These are phyloP conservation scores for Periphyllus acericola DNA, from an alignment of 2,888 invertebrate genomes.

Conservation along the genomic window DNA sequence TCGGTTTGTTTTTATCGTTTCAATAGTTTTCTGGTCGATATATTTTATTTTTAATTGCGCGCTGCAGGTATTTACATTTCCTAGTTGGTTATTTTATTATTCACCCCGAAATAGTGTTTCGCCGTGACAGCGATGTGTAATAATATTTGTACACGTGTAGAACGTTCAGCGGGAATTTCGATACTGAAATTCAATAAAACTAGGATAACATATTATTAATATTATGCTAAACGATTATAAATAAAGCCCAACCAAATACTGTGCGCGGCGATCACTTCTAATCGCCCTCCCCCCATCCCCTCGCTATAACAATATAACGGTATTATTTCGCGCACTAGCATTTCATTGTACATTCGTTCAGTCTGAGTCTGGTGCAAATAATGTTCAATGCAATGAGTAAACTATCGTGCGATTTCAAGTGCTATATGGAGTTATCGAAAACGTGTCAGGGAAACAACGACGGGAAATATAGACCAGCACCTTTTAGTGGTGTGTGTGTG, in stretches of 20 bases:
- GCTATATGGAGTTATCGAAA: slow-evolving; percentile 15
- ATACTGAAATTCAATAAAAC: slow-evolving; percentile 27
- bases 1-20: not conserved
- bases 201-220: slow-evolving; percentile 19
- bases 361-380: not conserved
- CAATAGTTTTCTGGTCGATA: not conserved
- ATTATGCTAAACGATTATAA: slow-evolving; percentile 30
- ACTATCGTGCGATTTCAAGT: slow-evolving; percentile 12
- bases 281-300: not conserved
- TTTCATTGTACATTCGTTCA: slow-evolving; percentile 7
- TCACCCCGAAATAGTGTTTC: not conserved
- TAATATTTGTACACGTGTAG: not conserved
- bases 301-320: not conserved
- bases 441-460: not conserved
- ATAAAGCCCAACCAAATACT: not conserved
- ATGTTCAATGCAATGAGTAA: slow-evolving; percentile 21
- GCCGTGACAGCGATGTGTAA: not conserved
- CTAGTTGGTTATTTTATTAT: too few species aligned
- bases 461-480: not conserved
- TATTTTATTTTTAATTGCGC: not conserved
- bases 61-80: not conserved
- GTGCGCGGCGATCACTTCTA: not conserved
- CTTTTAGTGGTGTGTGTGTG: not conserved
- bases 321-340: not conserved
- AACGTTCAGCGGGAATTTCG: slow-evolving; percentile 4